A percentile compares a stretch with the other conserved stretches of the same genome.
Evolutionary conservation across 2,113 vertebrate genomes (phyloP).

Genomic region (Dromas ardeola): DNA sequence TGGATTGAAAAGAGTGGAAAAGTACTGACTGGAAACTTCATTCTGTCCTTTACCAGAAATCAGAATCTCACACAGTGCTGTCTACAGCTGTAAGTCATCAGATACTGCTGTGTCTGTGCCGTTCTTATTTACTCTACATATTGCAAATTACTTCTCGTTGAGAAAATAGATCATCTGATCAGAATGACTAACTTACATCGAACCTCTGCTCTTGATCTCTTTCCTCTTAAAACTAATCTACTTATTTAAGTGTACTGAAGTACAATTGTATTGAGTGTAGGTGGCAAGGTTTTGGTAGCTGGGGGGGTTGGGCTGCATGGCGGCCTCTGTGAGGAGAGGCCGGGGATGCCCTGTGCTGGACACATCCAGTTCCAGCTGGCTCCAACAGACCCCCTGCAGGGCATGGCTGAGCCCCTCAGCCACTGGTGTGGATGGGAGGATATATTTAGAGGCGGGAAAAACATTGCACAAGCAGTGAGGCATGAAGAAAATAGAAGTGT

Average conservation of each 20-base stretch:
- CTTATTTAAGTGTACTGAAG: background rate
- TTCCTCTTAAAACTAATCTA: background rate
- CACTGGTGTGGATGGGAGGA: background rate
- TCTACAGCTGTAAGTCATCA: background rate
- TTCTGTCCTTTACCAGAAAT: background rate
- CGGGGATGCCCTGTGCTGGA: fast-evolving
- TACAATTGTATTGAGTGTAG: background rate
- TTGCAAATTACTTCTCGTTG: background rate
- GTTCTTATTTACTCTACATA: background rate
- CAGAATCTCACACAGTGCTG: background rate
- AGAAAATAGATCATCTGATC: background rate
- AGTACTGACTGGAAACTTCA: background rate
- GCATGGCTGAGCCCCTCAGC: fast-evolving
- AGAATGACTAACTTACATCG: background rate
- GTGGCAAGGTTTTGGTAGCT: background rate
- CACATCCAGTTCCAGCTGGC: fast-evolving
- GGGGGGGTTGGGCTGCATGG: background rate
- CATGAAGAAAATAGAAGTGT: background rate
- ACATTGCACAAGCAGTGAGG: background rate
- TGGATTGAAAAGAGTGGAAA: background rate
- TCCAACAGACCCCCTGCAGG: background rate
- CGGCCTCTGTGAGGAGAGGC: too few relatives aligned
- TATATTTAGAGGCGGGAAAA: background rate
- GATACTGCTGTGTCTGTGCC: background rate
- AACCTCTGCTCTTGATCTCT: background rate